Conservation (phyloP, 2,888 invertebrate genomes). For the Tiphia femorata region DNA sequence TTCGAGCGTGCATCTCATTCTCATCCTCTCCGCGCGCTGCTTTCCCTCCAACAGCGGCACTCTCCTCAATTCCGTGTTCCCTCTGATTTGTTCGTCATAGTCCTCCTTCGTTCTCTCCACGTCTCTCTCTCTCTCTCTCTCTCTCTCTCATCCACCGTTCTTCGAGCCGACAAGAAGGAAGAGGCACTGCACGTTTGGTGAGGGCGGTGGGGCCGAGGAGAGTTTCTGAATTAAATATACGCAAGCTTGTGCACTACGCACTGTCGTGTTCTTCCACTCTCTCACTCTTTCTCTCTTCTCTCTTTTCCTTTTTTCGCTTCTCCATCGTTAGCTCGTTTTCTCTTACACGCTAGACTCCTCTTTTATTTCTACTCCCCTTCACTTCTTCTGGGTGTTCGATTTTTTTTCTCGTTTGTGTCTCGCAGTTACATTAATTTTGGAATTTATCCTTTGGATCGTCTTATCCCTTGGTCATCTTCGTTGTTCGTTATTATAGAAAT, state of each 20-base stretch:
- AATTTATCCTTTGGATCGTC: too few relatives aligned
- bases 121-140: not conserved
- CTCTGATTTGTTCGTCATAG: not conserved
- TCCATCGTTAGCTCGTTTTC: too few relatives aligned
- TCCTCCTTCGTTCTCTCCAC: not conserved
- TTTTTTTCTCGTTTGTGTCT: too few relatives aligned
- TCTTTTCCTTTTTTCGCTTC: not conserved
- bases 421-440: too few relatives aligned
- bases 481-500: too few relatives aligned
- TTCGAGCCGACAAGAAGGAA: constrained; percentile 22
- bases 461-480: too few relatives aligned
- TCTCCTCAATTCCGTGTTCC: too few relatives aligned
- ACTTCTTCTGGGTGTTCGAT: too few relatives aligned
- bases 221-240: constrained; percentile 36
- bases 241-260: constrained; percentile 31
- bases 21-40: not conserved
- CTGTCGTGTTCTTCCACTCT: constrained; percentile 11
- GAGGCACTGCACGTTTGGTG: constrained; percentile 18
- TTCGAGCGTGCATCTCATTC: constrained; percentile 15
- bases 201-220: constrained; percentile 19
- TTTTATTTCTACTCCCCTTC: too few relatives aligned
- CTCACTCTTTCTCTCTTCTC: constrained; percentile 1
- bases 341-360: too few relatives aligned
- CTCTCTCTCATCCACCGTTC: not conserved
- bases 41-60: not conserved